Conservation (phyloP, 2,888 invertebrate species). For the Eupithecia subfuscata region DNA sequence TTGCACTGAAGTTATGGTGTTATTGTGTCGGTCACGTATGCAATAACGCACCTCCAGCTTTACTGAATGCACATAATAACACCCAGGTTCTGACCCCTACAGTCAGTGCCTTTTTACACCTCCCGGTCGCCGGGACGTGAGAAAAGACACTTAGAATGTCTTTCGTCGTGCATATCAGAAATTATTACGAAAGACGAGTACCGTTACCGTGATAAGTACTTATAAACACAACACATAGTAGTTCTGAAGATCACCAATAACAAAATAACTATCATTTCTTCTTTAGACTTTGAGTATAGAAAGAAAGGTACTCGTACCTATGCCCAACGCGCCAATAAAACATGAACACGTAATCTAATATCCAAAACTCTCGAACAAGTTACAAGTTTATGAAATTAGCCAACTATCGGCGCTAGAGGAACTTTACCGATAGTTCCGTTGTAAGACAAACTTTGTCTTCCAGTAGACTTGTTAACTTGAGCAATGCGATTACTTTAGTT, state of each 20-base stretch:
- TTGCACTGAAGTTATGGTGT: background rate
- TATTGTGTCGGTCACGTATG: background rate
- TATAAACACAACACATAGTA: background rate
- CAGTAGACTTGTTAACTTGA: background rate
- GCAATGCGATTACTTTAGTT: slow-evolving; percentile 4
- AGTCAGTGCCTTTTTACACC: no score
- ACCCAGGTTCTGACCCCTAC: no score
- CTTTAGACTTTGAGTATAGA: background rate
- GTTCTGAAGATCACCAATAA: background rate
- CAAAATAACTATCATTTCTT: background rate
- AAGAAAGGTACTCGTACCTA: background rate
- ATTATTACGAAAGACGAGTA: background rate
- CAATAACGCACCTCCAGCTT: background rate
- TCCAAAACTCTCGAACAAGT: slow-evolving; percentile 13
- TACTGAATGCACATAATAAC: background rate
- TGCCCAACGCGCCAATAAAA: background rate
- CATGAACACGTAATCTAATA: slow-evolving; percentile 13
- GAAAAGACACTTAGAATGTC: background rate
- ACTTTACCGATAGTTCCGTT: slow-evolving; percentile 24
- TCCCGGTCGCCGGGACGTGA: no score
- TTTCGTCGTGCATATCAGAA: background rate
- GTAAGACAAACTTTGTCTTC: slow-evolving; percentile 23
- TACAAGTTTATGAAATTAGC: slow-evolving; percentile 27
- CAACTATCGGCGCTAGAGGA: slow-evolving; percentile 18
- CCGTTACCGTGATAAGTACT: background rate